Conservation (phyloP, 2,113 vertebrate species). For the Rhinopomastus cyanomelas region DNA sequence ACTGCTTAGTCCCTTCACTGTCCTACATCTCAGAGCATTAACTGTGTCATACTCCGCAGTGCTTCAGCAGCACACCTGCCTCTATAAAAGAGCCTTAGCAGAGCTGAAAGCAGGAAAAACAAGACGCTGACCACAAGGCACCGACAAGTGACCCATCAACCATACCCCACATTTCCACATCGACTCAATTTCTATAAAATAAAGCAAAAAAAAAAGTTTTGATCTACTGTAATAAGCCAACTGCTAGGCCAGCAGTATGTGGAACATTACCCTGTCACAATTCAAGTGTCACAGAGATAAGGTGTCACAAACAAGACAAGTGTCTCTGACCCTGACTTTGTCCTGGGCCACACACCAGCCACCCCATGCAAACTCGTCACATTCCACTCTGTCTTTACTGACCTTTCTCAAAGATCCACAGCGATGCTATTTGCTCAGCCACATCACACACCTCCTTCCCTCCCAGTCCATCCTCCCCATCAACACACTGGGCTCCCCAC, state of each 20-base stretch:
- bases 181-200: not conserved
- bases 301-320: not conserved
- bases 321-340: not conserved
- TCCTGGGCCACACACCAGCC: not conserved
- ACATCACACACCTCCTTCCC: not conserved
- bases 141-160: not conserved
- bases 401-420: accelerated
- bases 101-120: not conserved
- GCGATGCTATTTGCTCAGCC: not conserved
- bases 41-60: not conserved
- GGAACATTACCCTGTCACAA: not conserved
- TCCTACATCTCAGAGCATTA: not conserved
- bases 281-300: not conserved
- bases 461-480: not conserved
- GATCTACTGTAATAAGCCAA: not conserved
- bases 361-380: not conserved
- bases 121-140: not conserved
- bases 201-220: not conserved
- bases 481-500: not conserved
- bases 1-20: not conserved
- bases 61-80: not conserved
- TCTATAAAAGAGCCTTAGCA: not conserved
- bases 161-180: not conserved
- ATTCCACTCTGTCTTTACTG: not conserved
- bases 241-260: not conserved